These are phyloP conservation scores for Polia nebulosa DNA, from an alignment of 2,888 invertebrate genomes.

Conservation along the genomic window DNA sequence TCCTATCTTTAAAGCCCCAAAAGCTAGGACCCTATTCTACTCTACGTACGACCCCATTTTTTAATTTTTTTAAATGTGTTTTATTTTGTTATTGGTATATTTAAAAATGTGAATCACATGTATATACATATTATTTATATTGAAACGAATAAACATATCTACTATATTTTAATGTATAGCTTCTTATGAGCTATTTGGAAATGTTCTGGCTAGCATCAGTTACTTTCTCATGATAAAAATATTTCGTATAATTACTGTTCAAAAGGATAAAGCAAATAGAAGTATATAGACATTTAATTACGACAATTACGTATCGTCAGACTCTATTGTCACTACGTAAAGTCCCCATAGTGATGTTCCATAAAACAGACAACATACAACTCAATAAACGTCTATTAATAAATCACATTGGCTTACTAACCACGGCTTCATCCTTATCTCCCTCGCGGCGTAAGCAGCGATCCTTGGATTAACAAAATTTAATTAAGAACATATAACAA, in stretches of 20 bases:
- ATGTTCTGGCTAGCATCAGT: background rate
- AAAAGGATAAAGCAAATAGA: too few relatives aligned
- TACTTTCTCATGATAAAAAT: background rate
- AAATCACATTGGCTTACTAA: constrained; percentile 25
- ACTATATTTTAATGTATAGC: too few relatives aligned
- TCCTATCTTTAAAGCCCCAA: too few relatives aligned
- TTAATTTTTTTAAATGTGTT: too few relatives aligned
- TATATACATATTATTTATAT: too few relatives aligned
- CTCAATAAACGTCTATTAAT: constrained; percentile 26
- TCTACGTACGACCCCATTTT: too few relatives aligned
- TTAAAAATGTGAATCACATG: too few relatives aligned
- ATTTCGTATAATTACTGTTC: too few relatives aligned
- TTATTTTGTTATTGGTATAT: too few relatives aligned
- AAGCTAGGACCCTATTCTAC: too few relatives aligned
- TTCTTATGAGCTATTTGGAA: background rate
- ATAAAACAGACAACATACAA: constrained; percentile 8
- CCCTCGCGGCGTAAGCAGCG: constrained; percentile 38
- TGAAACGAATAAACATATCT: too few relatives aligned
- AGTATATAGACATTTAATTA: too few relatives aligned
- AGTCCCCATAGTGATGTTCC: background rate
- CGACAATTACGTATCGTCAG: background rate
- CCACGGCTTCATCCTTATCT: constrained; percentile 43
- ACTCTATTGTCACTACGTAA: background rate
- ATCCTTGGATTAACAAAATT: constrained; percentile 53
- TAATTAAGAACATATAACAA: constrained; percentile 55